Percentiles rank a stretch among this genome's conserved stretches.
Conservation (phyloP, 2,888 invertebrate species). For the Antheraea assamensis region DNA sequence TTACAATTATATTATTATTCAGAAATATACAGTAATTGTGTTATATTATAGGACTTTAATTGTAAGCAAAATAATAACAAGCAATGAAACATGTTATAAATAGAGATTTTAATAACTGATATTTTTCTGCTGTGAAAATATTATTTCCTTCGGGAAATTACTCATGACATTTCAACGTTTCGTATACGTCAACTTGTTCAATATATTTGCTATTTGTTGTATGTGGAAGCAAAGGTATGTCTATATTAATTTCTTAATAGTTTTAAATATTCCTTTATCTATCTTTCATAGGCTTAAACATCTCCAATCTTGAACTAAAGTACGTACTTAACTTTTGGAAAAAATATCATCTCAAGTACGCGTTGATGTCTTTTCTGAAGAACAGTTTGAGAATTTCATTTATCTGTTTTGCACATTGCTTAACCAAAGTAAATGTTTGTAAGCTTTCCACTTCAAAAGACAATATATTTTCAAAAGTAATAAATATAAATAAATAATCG, state of each 20-base stretch:
- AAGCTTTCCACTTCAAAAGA: background rate
- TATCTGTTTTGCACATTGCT: background rate
- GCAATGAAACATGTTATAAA: background rate
- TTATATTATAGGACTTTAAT: too few relatives aligned
- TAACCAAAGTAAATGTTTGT: background rate
- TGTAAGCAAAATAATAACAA: too few relatives aligned
- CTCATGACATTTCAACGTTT: background rate
- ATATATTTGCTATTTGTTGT: too few relatives aligned
- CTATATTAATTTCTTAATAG: too few relatives aligned
- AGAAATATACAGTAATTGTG: too few relatives aligned
- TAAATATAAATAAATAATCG: background rate
- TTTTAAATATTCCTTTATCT: too few relatives aligned
- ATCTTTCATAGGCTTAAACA: background rate
- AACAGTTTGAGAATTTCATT: background rate
- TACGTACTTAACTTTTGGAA: constrained; percentile 8
- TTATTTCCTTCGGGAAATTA: background rate
- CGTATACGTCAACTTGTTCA: too few relatives aligned
- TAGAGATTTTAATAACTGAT: background rate
- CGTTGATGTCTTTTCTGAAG: constrained; percentile 65
- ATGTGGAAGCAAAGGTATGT: too few relatives aligned
- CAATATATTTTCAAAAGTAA: background rate
- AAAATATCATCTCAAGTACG: constrained; percentile 30
- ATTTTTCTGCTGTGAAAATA: background rate
- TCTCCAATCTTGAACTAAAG: background rate
- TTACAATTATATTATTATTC: too few relatives aligned